Evolutionary conservation across 2,888 invertebrate species (phyloP), one percentile per base, ranked within the genome.

Genomic region (Sturmia bella): DNA sequence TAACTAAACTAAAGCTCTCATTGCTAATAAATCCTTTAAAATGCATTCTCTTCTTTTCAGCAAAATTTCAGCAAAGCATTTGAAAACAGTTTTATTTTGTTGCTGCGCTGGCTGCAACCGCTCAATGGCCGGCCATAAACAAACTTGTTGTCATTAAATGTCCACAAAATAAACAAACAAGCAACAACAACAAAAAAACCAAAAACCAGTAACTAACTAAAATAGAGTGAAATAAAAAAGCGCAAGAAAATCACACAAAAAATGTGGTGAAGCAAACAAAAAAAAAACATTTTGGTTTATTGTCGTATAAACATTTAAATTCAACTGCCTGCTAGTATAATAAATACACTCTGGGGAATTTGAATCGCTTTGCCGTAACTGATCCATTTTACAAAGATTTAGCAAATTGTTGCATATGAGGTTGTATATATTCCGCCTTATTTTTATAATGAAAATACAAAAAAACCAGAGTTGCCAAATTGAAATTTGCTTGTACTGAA

Each of bases 321-420:
- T 79, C 73, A 73, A 72, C 78, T 79, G 66, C 78, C 37, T 45
- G 37, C 66, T 73, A 66, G 76, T 68, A 52, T 54, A 76, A 66
- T 76, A 80, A 80, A 76, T 80, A 76, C 80, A 80, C 76, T 76
- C 68, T 66, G 48, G 76, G 76, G 76, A 80, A 80, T 80, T 80
- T 61, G 72, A 76, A 80, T 70, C 72, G 80, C 70, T 80, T 69
- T 54, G 54, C 17, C 80, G 80, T 80, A 80, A 80, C 80, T 80
- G 80, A 80, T 80, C 80, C 70, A 75, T 72, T 80, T 80, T 76
- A 54, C 63, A 61, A 66, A 72, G 70, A 52, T 68, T 76, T 41
- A 66, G 80, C 66, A 76, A 72, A 66, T 72, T 64, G 76, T 61
- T 59, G 69, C 50, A 72, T 41, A 66, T 45, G 27, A n/a, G 37